phyloP scores from a whole-genome alignment of 1,140 invertebrate species.

The Neelides sp. region DNA sequence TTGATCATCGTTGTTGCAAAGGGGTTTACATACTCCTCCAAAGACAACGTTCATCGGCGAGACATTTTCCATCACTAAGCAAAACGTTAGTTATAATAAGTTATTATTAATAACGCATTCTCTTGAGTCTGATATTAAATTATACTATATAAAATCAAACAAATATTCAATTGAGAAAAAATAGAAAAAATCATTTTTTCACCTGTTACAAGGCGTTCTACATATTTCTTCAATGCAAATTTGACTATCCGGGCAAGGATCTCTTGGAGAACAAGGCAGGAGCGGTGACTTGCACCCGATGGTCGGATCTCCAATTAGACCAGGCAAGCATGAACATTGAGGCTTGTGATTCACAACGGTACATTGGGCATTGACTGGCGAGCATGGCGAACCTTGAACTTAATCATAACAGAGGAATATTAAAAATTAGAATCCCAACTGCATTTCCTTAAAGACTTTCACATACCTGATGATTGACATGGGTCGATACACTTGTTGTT shows the following conservation, averaged over 20 bases:
- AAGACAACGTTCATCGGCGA: conserved; percentile 73
- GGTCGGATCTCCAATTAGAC: conserved; percentile 59
- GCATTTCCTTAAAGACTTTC: too few species aligned
- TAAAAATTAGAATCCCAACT: background rate
- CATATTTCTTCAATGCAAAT: conserved; percentile 61
- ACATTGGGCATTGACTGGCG: conserved; percentile 57
- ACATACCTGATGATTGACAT: conserved; percentile 14
- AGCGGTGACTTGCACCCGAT: conserved; percentile 55
- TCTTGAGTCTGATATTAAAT: background rate
- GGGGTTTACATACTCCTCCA: conserved; percentile 59
- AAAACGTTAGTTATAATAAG: conserved; percentile 34
- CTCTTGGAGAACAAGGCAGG: conserved; percentile 46
- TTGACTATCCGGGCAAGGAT: conserved; percentile 53
- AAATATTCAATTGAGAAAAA: background rate
- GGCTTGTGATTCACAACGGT: conserved; percentile 52
- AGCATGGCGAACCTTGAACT: background rate
- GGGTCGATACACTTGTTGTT: conserved; percentile 52
- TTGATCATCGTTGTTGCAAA: conserved; percentile 69
- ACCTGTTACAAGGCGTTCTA: conserved; percentile 57
- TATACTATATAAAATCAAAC: background rate
- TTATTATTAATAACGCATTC: background rate
- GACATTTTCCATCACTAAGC: conserved; percentile 62
- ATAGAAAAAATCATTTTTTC: conserved; percentile 28
- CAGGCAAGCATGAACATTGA: conserved; percentile 56
- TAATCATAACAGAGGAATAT: background rate